Evolutionary conservation across 2,888 invertebrate genomes (phyloP).

Genomic region (Zygaena filipendulae): DNA sequence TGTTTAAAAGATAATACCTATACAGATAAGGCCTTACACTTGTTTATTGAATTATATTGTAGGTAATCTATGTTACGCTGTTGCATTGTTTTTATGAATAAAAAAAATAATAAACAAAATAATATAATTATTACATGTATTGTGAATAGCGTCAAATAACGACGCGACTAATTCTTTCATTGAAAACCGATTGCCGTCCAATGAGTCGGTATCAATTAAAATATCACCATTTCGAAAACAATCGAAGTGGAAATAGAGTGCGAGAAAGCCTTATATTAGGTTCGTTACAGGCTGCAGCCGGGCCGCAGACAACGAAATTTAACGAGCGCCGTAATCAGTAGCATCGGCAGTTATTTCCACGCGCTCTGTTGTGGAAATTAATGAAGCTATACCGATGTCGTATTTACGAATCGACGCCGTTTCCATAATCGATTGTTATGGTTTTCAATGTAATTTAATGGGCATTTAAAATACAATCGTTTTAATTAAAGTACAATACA

Average conservation of each 20-base stretch:
- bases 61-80: no score
- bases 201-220: slow-evolving; percentile 35
- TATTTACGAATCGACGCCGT: slow-evolving; percentile 26
- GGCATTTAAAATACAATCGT: slow-evolving; percentile 32
- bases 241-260: slow-evolving; percentile 19
- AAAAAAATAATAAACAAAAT: no score
- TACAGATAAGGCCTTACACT: no score
- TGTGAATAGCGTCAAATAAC: no score
- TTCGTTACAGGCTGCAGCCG: no score
- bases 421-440: slow-evolving; percentile 29
- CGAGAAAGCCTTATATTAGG: no score
- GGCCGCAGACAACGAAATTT: slow-evolving; percentile 15
- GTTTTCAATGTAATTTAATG: slow-evolving; percentile 35
- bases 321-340: slow-evolving; percentile 9
- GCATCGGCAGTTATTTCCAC: slow-evolving; percentile 2
- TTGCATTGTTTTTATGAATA: no score
- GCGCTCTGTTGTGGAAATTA: slow-evolving; percentile 5
- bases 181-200: no score
- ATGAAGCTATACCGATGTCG: slow-evolving; percentile 5
- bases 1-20: no score
- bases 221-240: slow-evolving; percentile 35
- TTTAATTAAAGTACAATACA: slow-evolving; percentile 24
- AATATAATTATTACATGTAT: no score
- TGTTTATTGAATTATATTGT: no score
- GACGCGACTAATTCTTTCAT: no score